Percentiles rank a stretch among this genome's conserved stretches.
Conservation (phyloP, 2,797 vertebrate species). For the Menidia menidia region DNA sequence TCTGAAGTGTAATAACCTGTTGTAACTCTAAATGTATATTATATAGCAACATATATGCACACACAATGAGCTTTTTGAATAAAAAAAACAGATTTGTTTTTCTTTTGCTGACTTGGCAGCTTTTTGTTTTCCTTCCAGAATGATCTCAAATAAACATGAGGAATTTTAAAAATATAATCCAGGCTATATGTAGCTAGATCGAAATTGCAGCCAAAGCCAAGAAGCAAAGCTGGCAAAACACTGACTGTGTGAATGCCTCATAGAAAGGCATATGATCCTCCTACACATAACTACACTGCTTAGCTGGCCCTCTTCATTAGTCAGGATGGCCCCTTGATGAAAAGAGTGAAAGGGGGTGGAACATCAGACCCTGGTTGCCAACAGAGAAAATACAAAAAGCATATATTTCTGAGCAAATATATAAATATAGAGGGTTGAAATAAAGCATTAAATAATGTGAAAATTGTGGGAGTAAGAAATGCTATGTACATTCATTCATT, state of each 20-base stretch:
- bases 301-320: background rate
- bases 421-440: background rate
- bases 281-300: slow-evolving; percentile 7
- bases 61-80: background rate
- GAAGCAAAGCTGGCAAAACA: background rate
- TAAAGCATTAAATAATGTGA: background rate
- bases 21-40: background rate
- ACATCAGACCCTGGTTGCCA: background rate
- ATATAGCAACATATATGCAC: background rate
- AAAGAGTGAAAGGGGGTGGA: background rate
- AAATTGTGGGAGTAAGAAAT: background rate
- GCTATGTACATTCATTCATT: background rate
- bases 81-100: background rate
- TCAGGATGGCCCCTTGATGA: background rate
- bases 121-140: background rate
- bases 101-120: background rate
- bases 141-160: background rate
- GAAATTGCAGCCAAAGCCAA: slow-evolving; percentile 3
- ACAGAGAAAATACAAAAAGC: background rate
- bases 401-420: background rate
- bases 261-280: slow-evolving; percentile 6
- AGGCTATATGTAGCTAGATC: background rate
- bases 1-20: background rate
- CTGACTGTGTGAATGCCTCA: slow-evolving; percentile 2
- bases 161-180: slow-evolving; percentile 10